Conservation (phyloP, 2,888 invertebrate genomes). For the Agrochola lota region DNA sequence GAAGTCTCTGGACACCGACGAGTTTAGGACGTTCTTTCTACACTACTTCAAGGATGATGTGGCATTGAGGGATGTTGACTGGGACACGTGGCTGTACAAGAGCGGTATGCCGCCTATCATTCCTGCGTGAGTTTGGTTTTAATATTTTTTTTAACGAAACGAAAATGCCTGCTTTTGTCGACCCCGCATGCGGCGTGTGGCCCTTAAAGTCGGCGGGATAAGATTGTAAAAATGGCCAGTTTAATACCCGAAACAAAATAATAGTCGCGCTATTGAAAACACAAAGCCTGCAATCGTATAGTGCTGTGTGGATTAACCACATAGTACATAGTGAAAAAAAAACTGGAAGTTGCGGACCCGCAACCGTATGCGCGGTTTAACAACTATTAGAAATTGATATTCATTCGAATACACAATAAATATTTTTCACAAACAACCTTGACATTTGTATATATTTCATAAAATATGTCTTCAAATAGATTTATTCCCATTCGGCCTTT, state of each 20-base stretch:
- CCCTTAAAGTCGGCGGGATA: background rate
- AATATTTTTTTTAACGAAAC: too few species aligned
- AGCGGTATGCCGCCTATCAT: slow-evolving; percentile 97
- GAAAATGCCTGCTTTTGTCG: background rate
- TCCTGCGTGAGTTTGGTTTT: slow-evolving; percentile 91
- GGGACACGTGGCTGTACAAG: slow-evolving; percentile 95
- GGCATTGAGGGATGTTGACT: slow-evolving; percentile 92
- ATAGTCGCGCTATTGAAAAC: background rate
- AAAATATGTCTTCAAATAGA: background rate
- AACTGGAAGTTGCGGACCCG: background rate
- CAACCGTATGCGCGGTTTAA: background rate
- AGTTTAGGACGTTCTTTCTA: slow-evolving; percentile 94
- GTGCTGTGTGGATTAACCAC: background rate
- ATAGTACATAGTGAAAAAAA: background rate
- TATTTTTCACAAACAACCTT: background rate
- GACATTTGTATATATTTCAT: background rate
- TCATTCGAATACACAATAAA: background rate
- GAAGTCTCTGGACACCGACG: slow-evolving; percentile 95
- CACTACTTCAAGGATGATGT: slow-evolving; percentile 92
- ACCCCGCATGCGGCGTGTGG: background rate
- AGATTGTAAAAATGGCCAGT: background rate
- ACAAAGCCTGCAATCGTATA: background rate
- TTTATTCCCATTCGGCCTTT: background rate
- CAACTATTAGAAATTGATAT: background rate
- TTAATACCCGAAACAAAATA: background rate